A percentile compares a stretch with the other conserved stretches of the same genome.
Conservation (phyloP, 2,113 vertebrate species). For the Recurvirostra avosetta region DNA sequence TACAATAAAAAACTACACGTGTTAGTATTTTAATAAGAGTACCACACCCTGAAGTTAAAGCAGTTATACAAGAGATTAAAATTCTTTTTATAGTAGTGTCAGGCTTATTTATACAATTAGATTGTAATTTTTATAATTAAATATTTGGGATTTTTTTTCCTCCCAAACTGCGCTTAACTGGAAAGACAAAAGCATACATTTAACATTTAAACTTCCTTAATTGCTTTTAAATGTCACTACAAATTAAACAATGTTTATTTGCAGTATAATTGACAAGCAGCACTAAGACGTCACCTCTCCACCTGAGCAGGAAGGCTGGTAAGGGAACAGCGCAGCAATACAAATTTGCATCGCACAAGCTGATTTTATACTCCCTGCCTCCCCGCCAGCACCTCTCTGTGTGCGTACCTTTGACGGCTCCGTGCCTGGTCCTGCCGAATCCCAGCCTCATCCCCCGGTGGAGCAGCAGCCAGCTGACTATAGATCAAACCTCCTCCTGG, state of each 20-base stretch:
- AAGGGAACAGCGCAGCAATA: neutral
- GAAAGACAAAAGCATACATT: neutral
- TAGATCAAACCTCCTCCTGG: neutral
- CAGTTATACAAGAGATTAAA: neutral
- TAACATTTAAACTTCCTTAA: neutral
- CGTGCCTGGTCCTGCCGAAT: neutral
- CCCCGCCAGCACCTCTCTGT: too few species aligned
- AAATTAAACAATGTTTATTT: neutral
- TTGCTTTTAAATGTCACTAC: neutral
- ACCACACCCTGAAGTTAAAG: neutral
- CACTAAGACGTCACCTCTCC: fast-evolving
- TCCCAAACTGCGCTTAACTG: neutral
- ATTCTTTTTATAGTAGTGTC: neutral
- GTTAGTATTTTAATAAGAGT: neutral
- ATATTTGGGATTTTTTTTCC: neutral
- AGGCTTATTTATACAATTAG: neutral
- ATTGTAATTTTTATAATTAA: neutral
- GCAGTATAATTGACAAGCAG: neutral
- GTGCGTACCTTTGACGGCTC: neutral
- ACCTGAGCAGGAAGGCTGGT: neutral
- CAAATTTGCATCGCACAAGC: neutral
- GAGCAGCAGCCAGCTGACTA: neutral
- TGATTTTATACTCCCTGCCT: neutral
- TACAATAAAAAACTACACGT: neutral
- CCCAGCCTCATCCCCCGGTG: neutral